Evolutionary conservation across 2,888 invertebrate genomes (phyloP).

Genomic region (Phengaris alcon): DNA sequence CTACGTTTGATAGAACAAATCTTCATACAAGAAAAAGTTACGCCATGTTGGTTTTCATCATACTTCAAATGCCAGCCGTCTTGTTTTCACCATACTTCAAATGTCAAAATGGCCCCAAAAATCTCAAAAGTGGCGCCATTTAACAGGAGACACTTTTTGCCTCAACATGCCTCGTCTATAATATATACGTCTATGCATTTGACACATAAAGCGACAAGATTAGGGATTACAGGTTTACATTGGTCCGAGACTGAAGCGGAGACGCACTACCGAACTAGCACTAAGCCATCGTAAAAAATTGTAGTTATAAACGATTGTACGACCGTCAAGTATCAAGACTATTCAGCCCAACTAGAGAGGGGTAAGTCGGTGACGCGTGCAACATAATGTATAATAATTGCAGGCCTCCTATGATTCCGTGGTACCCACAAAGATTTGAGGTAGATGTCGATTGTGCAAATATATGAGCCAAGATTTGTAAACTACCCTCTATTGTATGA

Average conservation of each 20-base stretch:
- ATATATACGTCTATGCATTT: slow-evolving; percentile 35
- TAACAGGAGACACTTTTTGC: too few relatives aligned
- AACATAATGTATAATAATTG: slow-evolving; percentile 48
- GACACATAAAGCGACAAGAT: slow-evolving; percentile 78
- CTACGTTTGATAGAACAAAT: too few relatives aligned
- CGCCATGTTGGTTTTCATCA: too few relatives aligned
- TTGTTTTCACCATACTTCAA: too few relatives aligned
- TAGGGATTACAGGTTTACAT: slow-evolving; percentile 71
- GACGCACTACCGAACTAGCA: slow-evolving; percentile 68
- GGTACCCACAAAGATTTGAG: slow-evolving; percentile 15
- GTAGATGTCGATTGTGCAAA: neutral
- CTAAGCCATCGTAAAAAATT: slow-evolving; percentile 68
- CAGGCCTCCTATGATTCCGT: slow-evolving; percentile 40
- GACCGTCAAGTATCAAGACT: slow-evolving; percentile 41
- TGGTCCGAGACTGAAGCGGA: slow-evolving; percentile 78
- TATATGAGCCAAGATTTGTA: neutral
- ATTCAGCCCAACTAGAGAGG: slow-evolving; percentile 38
- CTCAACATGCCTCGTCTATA: too few relatives aligned
- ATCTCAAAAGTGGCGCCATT: too few relatives aligned
- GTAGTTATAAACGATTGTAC: too few relatives aligned
- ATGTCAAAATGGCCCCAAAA: too few relatives aligned
- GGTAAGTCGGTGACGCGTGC: slow-evolving; percentile 55
- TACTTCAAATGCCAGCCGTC: too few relatives aligned
- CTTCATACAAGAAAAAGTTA: too few relatives aligned
- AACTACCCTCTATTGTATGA: too few relatives aligned